A percentile compares a stretch with the other conserved stretches of the same genome.
Conservation (phyloP, 35 echinoderm and acorn worm species). For the Stichopus chloronotus region DNA sequence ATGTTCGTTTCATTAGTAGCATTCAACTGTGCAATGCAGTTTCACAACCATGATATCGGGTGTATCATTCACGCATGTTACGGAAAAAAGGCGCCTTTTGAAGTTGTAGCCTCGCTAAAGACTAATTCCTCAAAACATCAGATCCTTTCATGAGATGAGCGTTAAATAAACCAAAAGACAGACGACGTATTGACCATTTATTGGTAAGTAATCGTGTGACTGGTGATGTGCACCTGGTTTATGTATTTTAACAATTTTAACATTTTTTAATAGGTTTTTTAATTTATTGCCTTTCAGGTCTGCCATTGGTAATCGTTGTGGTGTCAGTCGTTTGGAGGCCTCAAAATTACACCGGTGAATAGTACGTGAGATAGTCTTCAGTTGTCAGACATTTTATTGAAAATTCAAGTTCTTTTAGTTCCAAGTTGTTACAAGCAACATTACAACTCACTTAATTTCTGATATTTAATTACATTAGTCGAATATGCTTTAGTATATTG, state of each 20-base stretch:
- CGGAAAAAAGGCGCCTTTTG: background rate
- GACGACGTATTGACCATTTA: too few relatives aligned
- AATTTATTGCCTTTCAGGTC: background rate
- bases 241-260: too few relatives aligned
- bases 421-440: too few relatives aligned
- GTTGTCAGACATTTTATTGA: too few relatives aligned
- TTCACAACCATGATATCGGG: background rate
- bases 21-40: background rate
- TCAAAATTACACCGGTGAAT: background rate
- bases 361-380: background rate
- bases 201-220: too few relatives aligned
- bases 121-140: background rate
- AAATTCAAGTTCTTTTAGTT: too few relatives aligned
- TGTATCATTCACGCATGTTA: background rate
- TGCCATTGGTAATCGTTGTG: background rate
- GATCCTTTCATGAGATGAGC: background rate
- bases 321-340: background rate
- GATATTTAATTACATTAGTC: too few relatives aligned
- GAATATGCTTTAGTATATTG: too few relatives aligned
- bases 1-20: background rate
- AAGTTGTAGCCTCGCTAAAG: background rate
- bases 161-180: background rate
- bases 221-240: too few relatives aligned
- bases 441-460: too few relatives aligned
- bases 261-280: background rate